Evolutionary conservation across 2,113 vertebrate species (phyloP).

Genomic region (Chamaea fasciata): DNA sequence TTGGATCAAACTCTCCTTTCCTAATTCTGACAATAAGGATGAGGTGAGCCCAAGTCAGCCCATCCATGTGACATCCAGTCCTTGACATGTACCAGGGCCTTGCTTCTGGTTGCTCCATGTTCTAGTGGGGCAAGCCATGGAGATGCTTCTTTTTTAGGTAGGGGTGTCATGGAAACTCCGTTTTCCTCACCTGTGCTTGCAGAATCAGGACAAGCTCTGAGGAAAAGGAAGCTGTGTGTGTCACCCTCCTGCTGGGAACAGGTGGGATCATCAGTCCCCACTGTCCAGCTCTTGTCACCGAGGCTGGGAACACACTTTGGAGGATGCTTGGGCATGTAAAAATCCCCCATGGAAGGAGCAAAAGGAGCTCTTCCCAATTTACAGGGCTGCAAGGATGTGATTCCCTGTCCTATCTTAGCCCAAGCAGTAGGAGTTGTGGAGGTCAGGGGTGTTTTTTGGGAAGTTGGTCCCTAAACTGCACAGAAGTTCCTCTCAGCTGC

Average conservation of each 20-base stretch:
- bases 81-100: background rate
- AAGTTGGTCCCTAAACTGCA: background rate
- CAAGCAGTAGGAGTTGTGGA: background rate
- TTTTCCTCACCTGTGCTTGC: background rate
- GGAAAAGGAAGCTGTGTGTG: background rate
- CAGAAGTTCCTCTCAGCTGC: background rate
- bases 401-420: background rate
- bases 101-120: background rate
- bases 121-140: background rate
- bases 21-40: background rate
- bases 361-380: background rate
- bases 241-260: background rate
- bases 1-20: background rate
- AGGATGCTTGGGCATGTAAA: background rate
- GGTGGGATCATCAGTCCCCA: background rate
- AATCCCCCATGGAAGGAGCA: background rate
- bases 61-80: fast-evolving
- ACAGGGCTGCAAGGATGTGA: background rate
- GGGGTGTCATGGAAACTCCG: background rate
- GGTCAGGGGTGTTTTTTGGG: background rate
- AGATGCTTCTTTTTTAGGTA: background rate
- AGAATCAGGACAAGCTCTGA: background rate
- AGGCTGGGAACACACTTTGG: background rate
- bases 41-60: background rate
- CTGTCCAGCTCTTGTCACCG: background rate